These are phyloP conservation scores for Sinella curviseta DNA, from an alignment of 1,140 invertebrate genomes.

Conservation along the genomic window DNA sequence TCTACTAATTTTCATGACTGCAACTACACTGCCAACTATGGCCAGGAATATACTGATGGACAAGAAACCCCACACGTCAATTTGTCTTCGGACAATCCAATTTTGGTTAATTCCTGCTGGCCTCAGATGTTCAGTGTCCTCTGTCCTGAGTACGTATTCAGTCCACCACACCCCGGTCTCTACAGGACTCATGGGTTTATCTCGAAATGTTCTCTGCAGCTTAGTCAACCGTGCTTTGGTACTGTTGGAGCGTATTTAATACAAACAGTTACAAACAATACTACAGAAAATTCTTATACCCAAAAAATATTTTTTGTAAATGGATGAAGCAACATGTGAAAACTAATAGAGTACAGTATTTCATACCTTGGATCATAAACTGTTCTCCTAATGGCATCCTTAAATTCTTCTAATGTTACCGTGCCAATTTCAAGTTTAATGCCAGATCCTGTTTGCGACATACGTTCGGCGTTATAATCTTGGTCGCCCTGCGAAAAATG, in stretches of 20 bases:
- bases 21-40: too few species aligned
- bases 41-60: too few species aligned
- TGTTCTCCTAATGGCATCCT: neutral
- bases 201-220: slow-evolving; percentile 8
- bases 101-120: slow-evolving; percentile 27
- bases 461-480: neutral
- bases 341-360: neutral
- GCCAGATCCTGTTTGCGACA: neutral
- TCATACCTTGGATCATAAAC: neutral
- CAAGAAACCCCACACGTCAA: slow-evolving; percentile 40
- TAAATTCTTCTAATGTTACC: neutral
- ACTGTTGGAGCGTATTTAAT: neutral
- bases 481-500: neutral
- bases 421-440: neutral
- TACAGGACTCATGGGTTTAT: slow-evolving; percentile 33
- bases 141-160: slow-evolving; percentile 45
- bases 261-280: too few species aligned
- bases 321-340: too few species aligned
- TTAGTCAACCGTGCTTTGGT: slow-evolving; percentile 23
- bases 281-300: too few species aligned
- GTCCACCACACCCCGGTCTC: slow-evolving; percentile 46
- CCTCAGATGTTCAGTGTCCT: slow-evolving; percentile 26
- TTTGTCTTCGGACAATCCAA: slow-evolving; percentile 35
- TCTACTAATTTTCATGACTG: too few species aligned
- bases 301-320: too few species aligned